Percentiles rank a stretch among this genome's conserved stretches.
These are phyloP conservation scores for Colius striatus DNA, from an alignment of 2,113 vertebrate species.

Conservation along the genomic window DNA sequence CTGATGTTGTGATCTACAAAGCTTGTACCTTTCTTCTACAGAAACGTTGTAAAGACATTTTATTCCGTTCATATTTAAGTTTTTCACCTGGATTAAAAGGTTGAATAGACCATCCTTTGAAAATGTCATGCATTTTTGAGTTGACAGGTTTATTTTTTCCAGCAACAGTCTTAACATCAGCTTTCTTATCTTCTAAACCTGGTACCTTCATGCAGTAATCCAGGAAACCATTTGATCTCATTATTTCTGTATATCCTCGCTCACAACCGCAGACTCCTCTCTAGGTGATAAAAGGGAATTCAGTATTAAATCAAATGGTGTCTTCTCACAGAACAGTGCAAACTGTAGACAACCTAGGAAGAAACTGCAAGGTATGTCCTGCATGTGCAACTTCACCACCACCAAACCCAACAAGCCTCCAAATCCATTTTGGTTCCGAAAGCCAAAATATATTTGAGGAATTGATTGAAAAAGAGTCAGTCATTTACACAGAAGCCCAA, in stretches of 20 bases:
- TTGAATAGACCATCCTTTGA: slow-evolving; percentile 93
- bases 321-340: background rate
- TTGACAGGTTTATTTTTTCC: slow-evolving; percentile 90
- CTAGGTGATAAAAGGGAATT: slow-evolving; percentile 73
- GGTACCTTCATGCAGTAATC: slow-evolving; percentile 98
- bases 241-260: slow-evolving; percentile 93
- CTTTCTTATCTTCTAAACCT: slow-evolving; percentile 92
- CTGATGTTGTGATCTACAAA: slow-evolving; percentile 55
- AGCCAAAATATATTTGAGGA: background rate
- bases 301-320: background rate
- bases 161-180: slow-evolving; percentile 92
- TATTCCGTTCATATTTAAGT: slow-evolving; percentile 50
- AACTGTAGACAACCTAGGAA: background rate
- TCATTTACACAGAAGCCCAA: background rate
- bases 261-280: slow-evolving; percentile 95
- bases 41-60: slow-evolving; percentile 2
- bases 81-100: slow-evolving; percentile 92
- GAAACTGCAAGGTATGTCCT: background rate
- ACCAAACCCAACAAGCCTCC: background rate
- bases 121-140: slow-evolving; percentile 91
- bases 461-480: background rate
- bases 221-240: slow-evolving; percentile 93
- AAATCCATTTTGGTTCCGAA: background rate
- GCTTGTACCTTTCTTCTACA: slow-evolving; percentile 10
- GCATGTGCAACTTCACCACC: background rate